Base-by-base conservation (phyloP, 2,797 vertebrate species). In the Botia almorhae region DNA sequence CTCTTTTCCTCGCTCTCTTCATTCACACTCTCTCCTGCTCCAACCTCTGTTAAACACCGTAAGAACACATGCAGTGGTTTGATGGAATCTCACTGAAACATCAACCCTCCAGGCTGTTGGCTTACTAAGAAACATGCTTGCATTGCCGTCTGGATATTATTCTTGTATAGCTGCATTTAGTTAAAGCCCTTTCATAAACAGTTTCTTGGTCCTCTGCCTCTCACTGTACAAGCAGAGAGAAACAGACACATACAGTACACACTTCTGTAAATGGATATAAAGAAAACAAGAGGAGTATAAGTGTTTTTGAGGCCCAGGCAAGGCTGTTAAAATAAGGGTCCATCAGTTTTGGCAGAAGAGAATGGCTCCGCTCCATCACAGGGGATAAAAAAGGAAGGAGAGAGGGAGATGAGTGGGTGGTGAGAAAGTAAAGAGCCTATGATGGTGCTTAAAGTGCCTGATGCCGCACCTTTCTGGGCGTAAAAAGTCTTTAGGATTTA, bases 71-170 rank as follows among this genome's bases (percentile, higher is more conserved):
- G 48, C 82, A 73, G 46, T 78, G 67, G 26, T 81, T 76, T 82
- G 85, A 82, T 76, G 81, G 78, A 76, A 82, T 82, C 80, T 82
- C 51, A 83, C 74, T 76, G 63, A 82, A 86, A 85, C 76, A 78
- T 74, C 75, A 21, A 60, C 71, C 58, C 71, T 65, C 17, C 69
- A 74, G 69, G 77, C 74, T 70, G 80, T 78, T 77, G 48, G 69
- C 60, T 76, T 73, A 43, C 79, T 84, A 36, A 65, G 74, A 78
- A 81, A 55, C 68, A 74, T 73, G 33, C 12, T 36, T 46, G n/a
- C 70, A 73, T 74, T 80, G 61, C 68, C 78, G 60, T 77, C 53
- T 83, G 73, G 48, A 46, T 76, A 70, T 76, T 63, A 75, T 78
- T 39, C 60, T 39, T 46, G 33, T 65, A 46, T 46, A 7, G n/a